Base-by-base conservation (phyloP, 2,113 vertebrate species). In the Gallinago undulata region DNA sequence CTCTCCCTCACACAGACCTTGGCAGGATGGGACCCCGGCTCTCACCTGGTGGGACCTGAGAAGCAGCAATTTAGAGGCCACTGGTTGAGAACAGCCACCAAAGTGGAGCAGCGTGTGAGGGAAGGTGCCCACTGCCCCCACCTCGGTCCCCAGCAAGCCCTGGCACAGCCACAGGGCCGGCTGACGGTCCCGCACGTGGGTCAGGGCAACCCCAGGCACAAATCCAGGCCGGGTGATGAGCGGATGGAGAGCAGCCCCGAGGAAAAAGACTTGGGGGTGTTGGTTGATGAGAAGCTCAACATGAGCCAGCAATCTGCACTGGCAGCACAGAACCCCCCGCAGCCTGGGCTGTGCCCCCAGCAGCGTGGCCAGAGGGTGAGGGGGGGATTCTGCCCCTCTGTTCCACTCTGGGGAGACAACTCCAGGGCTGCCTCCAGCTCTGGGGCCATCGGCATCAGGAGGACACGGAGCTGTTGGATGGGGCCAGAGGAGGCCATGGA, bases 41-140 rank as follows among this genome's bases (percentile, higher is more conserved):
- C 84, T 14, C 78, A 97, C 98, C 98, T 95, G 98, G 86, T 97
- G 98, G 41, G 98, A 98, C 66, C 98, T 92, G 35, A 97, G 97
- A 35, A 98, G 98, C 88, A 98, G 90, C 30, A 92, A 59, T 45
- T 98, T 98, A 55, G 96, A 98, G 93, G 97, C 96, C 13, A 97
- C 97, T 4, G 98, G 98, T 14, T 96, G 95, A 53, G 97, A 98
- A 78, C 97, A 98, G 53, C 95, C 91, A 2, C 97, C 87, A 98
- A 98, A 57, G 98, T 66, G 8, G 97, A 97, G 62, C 98, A 98
- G 93, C 2, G 28, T 21, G 64, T 5, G 3, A 14, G 41, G 41
- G 10, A 67, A 67, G 41, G 64, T 31, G 41, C 41, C 28, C 10
- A 3, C 14, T 24, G 30, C 23, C 30, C 37, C 62, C 37, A 19